Conservation (phyloP, 2,113 vertebrate genomes). For the Aegithalos caudatus region DNA sequence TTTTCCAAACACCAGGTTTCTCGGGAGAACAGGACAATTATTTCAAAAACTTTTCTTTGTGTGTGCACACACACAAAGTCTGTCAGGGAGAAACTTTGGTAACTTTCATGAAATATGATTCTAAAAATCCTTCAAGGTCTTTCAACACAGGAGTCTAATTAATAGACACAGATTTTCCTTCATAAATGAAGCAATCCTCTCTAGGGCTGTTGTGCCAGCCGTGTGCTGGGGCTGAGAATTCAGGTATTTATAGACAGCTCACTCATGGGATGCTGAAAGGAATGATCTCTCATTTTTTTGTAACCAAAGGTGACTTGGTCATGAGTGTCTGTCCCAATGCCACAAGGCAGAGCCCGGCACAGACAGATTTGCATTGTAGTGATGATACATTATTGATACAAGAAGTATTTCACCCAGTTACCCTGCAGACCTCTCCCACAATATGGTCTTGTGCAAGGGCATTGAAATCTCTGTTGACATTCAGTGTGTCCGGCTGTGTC, state of each 20-base stretch:
- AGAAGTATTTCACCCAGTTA: conserved; percentile 32
- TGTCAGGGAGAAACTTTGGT: background rate
- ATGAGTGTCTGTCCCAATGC: background rate
- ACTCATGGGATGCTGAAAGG: background rate
- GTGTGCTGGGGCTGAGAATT: background rate
- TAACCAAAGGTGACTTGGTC: background rate
- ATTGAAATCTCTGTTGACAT: conserved; percentile 51
- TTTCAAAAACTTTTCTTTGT: rapidly evolving
- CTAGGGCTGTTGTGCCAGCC: background rate
- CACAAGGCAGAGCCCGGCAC: background rate
- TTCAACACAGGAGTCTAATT: conserved; percentile 3
- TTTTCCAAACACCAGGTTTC: background rate
- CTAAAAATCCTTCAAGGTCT: background rate
- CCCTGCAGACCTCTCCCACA: conserved; percentile 27
- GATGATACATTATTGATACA: conserved; percentile 31
- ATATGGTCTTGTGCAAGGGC: conserved; percentile 46
- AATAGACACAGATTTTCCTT: background rate
- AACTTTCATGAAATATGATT: background rate
- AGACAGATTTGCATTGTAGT: background rate
- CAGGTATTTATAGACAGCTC: background rate
- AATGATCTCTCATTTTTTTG: background rate
- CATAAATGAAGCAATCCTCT: background rate
- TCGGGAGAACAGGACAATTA: background rate
- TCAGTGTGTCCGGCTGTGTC: conserved; percentile 34
- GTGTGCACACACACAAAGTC: background rate